Conservation (phyloP, 2,113 vertebrate species). For the Tinamus guttatus region DNA sequence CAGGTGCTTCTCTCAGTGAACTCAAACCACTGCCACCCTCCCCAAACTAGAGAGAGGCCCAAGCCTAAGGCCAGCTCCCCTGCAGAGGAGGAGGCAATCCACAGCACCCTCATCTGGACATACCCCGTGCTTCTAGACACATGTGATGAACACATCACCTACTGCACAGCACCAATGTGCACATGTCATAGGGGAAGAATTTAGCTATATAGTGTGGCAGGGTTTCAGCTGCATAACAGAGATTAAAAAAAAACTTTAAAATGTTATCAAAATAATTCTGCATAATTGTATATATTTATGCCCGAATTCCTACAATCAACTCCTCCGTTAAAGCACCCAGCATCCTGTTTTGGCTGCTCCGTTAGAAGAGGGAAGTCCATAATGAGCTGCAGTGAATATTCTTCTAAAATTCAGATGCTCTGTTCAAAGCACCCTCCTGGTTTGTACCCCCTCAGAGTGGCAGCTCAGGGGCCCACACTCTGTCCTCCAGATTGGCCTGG, state of each 20-base stretch:
- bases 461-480: background rate
- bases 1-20: background rate
- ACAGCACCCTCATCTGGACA: background rate
- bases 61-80: background rate
- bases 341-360: background rate
- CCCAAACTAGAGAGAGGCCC: background rate
- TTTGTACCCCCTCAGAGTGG: background rate
- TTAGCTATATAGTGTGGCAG: conserved; percentile 6
- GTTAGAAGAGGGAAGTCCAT: background rate
- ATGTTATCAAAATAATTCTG: conserved; percentile 56
- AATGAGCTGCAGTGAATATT: background rate
- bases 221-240: conserved; percentile 53
- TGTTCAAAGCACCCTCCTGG: background rate
- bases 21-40: background rate
- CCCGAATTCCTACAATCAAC: background rate
- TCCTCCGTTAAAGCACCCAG: background rate
- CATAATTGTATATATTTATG: conserved; percentile 53
- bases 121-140: background rate
- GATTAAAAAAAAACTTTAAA: conserved; percentile 23
- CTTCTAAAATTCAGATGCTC: background rate
- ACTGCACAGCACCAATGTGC: too few species aligned
- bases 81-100: background rate
- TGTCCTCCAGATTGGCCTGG: background rate
- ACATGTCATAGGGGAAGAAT: background rate
- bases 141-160: background rate